These are phyloP conservation scores for Cricetomys ansorgei DNA, from an alignment of 2,113 vertebrate species.

Conservation along the genomic window DNA sequence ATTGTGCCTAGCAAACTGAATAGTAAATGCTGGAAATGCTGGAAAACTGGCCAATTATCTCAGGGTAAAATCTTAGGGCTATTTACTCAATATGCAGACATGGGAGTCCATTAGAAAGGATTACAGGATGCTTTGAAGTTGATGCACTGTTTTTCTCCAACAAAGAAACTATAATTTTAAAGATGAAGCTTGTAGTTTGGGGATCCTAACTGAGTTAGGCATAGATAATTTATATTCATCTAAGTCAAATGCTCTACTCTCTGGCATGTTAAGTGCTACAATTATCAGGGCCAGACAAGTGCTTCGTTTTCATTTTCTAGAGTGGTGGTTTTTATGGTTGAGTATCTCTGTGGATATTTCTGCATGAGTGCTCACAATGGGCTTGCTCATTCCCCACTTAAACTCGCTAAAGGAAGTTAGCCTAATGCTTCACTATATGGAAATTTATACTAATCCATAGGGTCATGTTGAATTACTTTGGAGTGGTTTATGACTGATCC, in stretches of 20 bases:
- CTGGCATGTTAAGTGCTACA: constrained; percentile 61
- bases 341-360: constrained; percentile 65
- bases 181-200: constrained; percentile 9
- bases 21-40: constrained; percentile 18
- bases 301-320: constrained; percentile 72
- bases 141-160: not conserved
- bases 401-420: constrained; percentile 63
- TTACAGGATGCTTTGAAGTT: not conserved
- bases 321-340: constrained; percentile 50
- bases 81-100: constrained; percentile 1
- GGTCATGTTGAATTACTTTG: constrained; percentile 9
- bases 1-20: not conserved
- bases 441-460: constrained; percentile 49
- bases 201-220: constrained; percentile 41
- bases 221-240: constrained; percentile 73
- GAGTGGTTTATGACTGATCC: constrained; percentile 21
- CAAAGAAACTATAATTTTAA: constrained; percentile 52
- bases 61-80: not conserved
- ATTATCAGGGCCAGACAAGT: constrained; percentile 69
- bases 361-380: constrained; percentile 45
- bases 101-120: not conserved
- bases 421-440: constrained; percentile 37
- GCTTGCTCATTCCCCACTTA: constrained; percentile 56
- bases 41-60: not conserved
- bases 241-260: constrained; percentile 33